Conservation (phyloP, 2,113 vertebrate genomes). For the Mormoops blainvillei region DNA sequence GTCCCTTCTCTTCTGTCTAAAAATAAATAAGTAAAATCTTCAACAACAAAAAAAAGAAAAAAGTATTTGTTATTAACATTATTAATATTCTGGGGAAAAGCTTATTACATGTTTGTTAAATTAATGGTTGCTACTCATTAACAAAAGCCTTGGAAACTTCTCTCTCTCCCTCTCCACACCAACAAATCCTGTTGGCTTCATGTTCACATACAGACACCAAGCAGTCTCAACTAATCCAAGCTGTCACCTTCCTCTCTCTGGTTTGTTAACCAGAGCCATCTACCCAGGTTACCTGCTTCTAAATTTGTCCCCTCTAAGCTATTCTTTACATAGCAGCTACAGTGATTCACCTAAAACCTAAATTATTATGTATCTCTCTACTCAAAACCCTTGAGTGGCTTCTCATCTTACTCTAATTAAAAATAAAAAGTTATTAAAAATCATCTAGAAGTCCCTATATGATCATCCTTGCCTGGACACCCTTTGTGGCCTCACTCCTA, state of each 20-base stretch:
- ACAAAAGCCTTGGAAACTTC: background rate
- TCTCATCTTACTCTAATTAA: background rate
- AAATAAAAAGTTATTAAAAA: background rate
- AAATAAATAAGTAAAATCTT: no score
- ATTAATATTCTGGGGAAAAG: background rate
- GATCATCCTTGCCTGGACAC: no score
- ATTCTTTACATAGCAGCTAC: background rate
- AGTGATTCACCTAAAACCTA: background rate
- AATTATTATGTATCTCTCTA: background rate
- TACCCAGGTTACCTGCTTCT: background rate
- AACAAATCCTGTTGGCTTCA: background rate
- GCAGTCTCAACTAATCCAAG: background rate
- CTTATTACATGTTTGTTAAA: background rate
- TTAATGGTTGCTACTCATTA: background rate
- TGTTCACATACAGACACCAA: background rate
- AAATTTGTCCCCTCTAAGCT: background rate
- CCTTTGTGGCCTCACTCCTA: background rate
- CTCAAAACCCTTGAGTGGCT: background rate
- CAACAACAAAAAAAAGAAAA: no score
- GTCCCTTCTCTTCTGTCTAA: no score
- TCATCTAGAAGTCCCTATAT: background rate
- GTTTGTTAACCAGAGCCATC: background rate
- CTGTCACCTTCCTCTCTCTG: background rate
- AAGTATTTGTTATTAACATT: background rate
- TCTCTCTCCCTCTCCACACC: background rate